Evolutionary conservation across 2,888 invertebrate genomes (phyloP), one percentile per base, ranked within the genome.

Genomic region (Folsomia candida): DNA sequence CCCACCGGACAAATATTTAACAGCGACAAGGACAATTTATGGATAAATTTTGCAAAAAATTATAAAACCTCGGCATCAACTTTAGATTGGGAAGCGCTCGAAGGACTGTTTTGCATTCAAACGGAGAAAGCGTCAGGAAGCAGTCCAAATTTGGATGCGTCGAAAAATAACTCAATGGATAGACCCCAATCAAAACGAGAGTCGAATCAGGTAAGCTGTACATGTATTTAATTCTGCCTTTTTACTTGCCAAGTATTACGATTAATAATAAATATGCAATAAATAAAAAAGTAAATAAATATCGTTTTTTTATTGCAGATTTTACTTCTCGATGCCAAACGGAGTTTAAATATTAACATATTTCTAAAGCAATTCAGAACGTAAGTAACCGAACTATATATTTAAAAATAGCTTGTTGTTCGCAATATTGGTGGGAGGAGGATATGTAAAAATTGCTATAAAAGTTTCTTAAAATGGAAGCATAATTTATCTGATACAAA

Each of bases 341-440:
- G 95, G 81, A 97, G 96, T 83, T 86, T 98, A 75, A 97, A 97
- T 82, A 93, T 97, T n/a, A 97, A 97, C 83, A 97, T 98, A 81
- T 98, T 97, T 84, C 87, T 98, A 77, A 96, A 96, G 84, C 97
- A 97, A 84, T 97, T 97, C 83, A 87, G 94, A 85, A 92, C 91
- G 91, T 93, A 85, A 83, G 77, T 72, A 58, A 60, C 57, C 6
- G n/a, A 22, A 9, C n/a, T 6, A 6, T 57, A 51, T 62, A n/a
- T n/a, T 47, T n/a, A n/a, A n/a, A n/a, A n/a, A n/a, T n/a, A n/a
- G n/a, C n/a, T n/a, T n/a, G n/a, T n/a, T n/a, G n/a, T n/a, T n/a
- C n/a, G n/a, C n/a, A n/a, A n/a, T n/a, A n/a, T n/a, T n/a, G n/a
- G n/a, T n/a, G n/a, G n/a, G n/a, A n/a, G n/a, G n/a, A n/a, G n/a